Evolutionary conservation across 2,113 vertebrate species (phyloP).

Genomic region (Struthio camelus): DNA sequence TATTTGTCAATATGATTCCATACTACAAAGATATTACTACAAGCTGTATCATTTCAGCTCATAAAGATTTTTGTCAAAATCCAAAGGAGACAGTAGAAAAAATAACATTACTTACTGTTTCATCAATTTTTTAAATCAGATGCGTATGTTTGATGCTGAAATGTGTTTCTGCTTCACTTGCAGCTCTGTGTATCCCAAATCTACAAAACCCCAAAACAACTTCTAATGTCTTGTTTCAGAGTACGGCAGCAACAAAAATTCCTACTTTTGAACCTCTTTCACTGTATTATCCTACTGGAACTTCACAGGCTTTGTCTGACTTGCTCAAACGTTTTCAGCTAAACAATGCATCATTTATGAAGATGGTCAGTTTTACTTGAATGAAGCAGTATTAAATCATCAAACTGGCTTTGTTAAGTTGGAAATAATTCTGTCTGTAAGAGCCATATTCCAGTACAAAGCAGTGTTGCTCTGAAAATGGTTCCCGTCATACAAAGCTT

Average conservation of each 20-base stretch:
- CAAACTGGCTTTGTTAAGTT: not conserved
- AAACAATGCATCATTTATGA: not conserved
- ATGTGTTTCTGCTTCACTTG: not conserved
- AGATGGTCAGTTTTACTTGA: not conserved
- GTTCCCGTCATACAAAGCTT: not conserved
- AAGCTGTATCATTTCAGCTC: not conserved
- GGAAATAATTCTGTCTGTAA: not conserved
- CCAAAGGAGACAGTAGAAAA: slow-evolving; percentile 2
- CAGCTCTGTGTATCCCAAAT: not conserved
- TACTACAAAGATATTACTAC: not conserved
- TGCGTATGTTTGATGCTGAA: not conserved
- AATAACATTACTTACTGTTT: slow-evolving; percentile 8
- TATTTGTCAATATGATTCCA: not conserved
- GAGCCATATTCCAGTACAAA: not conserved
- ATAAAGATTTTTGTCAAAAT: slow-evolving; percentile 28
- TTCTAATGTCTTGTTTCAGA: not conserved
- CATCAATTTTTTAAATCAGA: slow-evolving; percentile 7
- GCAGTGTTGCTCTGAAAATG: not conserved
- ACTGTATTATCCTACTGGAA: not conserved
- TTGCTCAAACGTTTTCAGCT: not conserved
- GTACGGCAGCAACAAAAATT: not conserved
- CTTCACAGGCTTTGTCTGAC: not conserved
- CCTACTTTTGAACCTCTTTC: not conserved
- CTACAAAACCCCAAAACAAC: not conserved
- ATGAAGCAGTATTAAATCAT: not conserved